Evolutionary conservation across 2,113 vertebrate genomes (phyloP).

Genomic region (Spheniscus mendiculus): DNA sequence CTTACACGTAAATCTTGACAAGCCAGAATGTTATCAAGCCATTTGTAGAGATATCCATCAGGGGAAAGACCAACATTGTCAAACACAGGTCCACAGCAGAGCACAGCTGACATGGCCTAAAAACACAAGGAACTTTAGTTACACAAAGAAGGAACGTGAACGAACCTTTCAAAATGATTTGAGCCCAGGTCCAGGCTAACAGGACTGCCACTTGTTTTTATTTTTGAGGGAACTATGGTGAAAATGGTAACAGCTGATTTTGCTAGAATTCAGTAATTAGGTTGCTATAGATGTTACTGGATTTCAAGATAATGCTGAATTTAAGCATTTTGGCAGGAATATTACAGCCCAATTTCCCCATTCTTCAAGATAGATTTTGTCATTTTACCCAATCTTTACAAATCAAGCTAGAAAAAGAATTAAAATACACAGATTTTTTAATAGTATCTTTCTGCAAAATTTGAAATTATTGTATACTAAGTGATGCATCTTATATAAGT

Average conservation of each 20-base stretch:
- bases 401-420: not conserved
- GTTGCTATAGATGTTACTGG: not conserved
- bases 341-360: not conserved
- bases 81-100: conserved; percentile 97
- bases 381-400: not conserved
- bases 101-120: conserved; percentile 96
- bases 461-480: not conserved
- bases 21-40: conserved; percentile 98
- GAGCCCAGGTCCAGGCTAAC: not conserved
- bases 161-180: not conserved
- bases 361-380: not conserved
- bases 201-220: not conserved
- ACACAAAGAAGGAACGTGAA: not conserved
- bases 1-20: conserved; percentile 94
- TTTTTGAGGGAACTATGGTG: not conserved
- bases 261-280: not conserved
- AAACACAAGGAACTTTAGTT: not conserved
- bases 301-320: not conserved
- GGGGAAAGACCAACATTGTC: conserved; percentile 97
- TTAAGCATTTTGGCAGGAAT: not conserved
- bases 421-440: not conserved
- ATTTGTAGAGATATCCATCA: conserved; percentile 98
- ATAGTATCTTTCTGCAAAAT: not conserved
- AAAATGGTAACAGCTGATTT: not conserved
- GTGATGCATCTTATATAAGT: not conserved